A percentile compares a stretch with the other conserved stretches of the same genome.
These are phyloP conservation scores for Pseudomugil gertrudae DNA, from an alignment of 2,797 vertebrate genomes.

Conservation along the genomic window DNA sequence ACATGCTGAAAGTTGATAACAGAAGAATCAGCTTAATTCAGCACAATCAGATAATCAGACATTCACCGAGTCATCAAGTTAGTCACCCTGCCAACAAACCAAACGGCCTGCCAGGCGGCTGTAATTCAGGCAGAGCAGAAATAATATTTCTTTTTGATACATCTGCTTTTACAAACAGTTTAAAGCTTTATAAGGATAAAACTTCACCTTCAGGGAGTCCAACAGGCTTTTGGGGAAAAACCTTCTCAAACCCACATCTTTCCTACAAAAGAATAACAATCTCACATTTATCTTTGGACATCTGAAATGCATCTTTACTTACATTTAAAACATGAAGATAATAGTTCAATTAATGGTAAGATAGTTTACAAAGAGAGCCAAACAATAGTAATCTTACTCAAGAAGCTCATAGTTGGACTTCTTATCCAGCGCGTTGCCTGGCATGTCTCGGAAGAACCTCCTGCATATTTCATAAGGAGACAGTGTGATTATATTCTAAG, in stretches of 20 bases:
- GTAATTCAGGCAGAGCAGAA: slow-evolving; percentile 7
- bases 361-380: neutral
- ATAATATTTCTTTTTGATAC: slow-evolving; percentile 1
- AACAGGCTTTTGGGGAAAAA: slow-evolving; percentile 98
- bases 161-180: slow-evolving; percentile 1
- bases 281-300: neutral
- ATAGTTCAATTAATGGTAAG: neutral
- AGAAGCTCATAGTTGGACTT: slow-evolving; percentile 99
- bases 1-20: slow-evolving; percentile 42
- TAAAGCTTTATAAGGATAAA: neutral
- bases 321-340: neutral
- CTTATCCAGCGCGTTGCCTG: slow-evolving; percentile 97
- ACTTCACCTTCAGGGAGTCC: slow-evolving; percentile 95
- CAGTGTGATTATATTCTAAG: neutral
- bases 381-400: slow-evolving; percentile 86
- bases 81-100: slow-evolving; percentile 17
- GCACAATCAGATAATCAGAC: slow-evolving; percentile 58
- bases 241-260: slow-evolving; percentile 96
- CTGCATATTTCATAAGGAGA: slow-evolving; percentile 73
- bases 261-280: slow-evolving; percentile 79
- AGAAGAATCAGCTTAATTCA: slow-evolving; percentile 51
- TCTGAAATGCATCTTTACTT: neutral
- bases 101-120: slow-evolving; percentile 21
- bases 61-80: too few relatives aligned
- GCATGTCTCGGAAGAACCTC: slow-evolving; percentile 98